phyloP scores from a whole-genome alignment of 2,888 invertebrate genomes.

The Drosophila parthenogenetica region DNA sequence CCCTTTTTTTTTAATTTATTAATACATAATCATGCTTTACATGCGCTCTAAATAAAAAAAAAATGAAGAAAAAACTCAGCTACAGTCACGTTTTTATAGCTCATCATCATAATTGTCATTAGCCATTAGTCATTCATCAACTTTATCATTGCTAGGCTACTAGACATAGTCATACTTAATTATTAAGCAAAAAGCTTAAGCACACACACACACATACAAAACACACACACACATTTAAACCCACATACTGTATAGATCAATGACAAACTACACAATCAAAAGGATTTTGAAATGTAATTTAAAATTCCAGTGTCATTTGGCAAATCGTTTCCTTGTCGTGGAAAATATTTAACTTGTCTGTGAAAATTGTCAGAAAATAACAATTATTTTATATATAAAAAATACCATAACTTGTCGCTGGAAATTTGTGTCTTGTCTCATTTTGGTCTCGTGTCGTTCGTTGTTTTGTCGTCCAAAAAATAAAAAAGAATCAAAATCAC shows the following conservation, averaged over 20 bases:
- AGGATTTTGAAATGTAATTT: not conserved
- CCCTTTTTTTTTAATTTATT: slow-evolving; percentile 23
- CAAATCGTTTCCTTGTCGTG: slow-evolving; percentile 1
- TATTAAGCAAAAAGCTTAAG: slow-evolving; percentile 53
- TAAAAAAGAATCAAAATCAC: slow-evolving; percentile 47
- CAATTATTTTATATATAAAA: slow-evolving; percentile 10
- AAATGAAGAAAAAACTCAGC: slow-evolving; percentile 1
- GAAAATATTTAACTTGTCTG: slow-evolving; percentile 37
- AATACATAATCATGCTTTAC: slow-evolving; percentile 25
- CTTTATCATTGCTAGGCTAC: slow-evolving; percentile 32
- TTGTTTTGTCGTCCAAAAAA: slow-evolving; percentile 39
- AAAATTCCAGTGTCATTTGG: not conserved
- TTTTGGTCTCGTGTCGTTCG: slow-evolving; percentile 42
- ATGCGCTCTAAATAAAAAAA: slow-evolving; percentile 8
- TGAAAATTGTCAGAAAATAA: slow-evolving; percentile 33
- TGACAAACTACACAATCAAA: slow-evolving; percentile 23
- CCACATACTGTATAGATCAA: slow-evolving; percentile 10
- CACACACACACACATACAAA: slow-evolving; percentile 34
- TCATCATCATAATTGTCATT: slow-evolving; percentile 25
- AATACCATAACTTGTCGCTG: slow-evolving; percentile 18
- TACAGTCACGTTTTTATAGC: not conserved
- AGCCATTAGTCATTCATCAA: slow-evolving; percentile 2
- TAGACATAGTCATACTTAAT: slow-evolving; percentile 33
- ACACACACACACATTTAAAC: slow-evolving; percentile 32
- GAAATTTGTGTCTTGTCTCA: slow-evolving; percentile 41